Evolutionary conservation across 1,140 invertebrate species (phyloP), one percentile per base, ranked within the genome.

Genomic region (Sycophila sp.): DNA sequence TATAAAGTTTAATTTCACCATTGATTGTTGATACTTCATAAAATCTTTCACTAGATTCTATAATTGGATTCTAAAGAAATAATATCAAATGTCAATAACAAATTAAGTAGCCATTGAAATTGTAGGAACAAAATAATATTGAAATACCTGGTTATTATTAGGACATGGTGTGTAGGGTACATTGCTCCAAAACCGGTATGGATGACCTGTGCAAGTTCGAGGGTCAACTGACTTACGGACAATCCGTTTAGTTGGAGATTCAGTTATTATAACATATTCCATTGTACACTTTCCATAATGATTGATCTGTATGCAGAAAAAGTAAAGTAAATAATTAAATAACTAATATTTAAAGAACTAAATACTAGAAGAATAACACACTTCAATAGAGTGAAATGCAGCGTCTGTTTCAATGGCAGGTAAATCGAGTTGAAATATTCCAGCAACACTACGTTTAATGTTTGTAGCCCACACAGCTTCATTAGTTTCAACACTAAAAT

Each of bases 381-480:
- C 85, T 74, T 87, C 85, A 22, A 58, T 68, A 8, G 85, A 83
- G 72, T 81, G 77, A 75, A 85, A 86, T 15, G 84, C 82, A 47
- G 76, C 64, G 73, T 80, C 62, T 2, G 80, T 78, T 34, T 81
- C 76, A 56, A 83, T 75, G 53, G 58, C 76, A 5, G 47, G 22
- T 8, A 83, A 83, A 74, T 87, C 83, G 10, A 90, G 68, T 76
- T 92, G 90, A 32, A 92, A 87, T 70, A 89, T 88, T 38, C 89
- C 87, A 11, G 89, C 88, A 24, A 92, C 87, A 5, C 89, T 90
- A 38, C 90, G 81, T 77, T 92, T 91, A 60, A 92, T 89, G 77
- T 92, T 92, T n/a, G 86, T 87, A 0, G 89, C 86, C 91, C 91
- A 92, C n/a, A 85, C 76, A 2, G 89, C 84, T 69, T 90, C 90